These are phyloP conservation scores for Bufo gargarizans DNA, from an alignment of 2,113 vertebrate genomes.

Conservation along the genomic window DNA sequence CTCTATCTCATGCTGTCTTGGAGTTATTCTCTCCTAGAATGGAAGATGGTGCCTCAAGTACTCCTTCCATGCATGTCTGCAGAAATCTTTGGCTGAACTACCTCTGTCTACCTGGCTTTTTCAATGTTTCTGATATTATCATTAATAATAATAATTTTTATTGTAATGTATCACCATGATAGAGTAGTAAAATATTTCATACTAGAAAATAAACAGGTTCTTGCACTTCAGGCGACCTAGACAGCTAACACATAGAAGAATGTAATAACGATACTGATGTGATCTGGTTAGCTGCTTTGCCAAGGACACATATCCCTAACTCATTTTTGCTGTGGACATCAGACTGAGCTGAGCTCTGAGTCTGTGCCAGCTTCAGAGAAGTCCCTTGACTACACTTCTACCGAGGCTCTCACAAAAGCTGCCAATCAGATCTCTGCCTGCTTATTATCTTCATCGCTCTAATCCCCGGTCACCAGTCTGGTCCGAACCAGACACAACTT, in stretches of 20 bases:
- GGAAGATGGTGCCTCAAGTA: too few species aligned
- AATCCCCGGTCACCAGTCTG: conserved; percentile 5
- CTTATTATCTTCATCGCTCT: conserved; percentile 1
- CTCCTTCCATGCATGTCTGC: too few species aligned
- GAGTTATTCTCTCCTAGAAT: too few species aligned
- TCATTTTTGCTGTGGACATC: background rate
- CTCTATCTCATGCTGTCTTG: too few species aligned
- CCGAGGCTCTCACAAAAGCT: conserved; percentile 34
- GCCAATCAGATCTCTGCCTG: conserved; percentile 20
- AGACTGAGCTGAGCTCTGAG: conserved; percentile 4
- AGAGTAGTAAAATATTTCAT: background rate
- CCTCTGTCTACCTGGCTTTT: too few species aligned
- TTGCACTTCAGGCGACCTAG: too few species aligned
- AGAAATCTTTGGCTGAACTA: too few species aligned
- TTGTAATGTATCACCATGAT: background rate
- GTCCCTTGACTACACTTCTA: conserved; percentile 32
- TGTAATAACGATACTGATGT: background rate
- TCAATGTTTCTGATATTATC: too few species aligned
- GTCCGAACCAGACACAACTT: conserved; percentile 46
- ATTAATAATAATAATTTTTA: too few species aligned
- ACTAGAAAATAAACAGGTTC: background rate
- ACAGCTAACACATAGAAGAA: background rate
- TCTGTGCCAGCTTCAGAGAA: conserved; percentile 12
- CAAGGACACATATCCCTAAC: conserved; percentile 1
- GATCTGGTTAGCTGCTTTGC: background rate